These are phyloP conservation scores for Notoglanidium macrostoma DNA, from an alignment of 2,797 vertebrate species.

Conservation along the genomic window DNA sequence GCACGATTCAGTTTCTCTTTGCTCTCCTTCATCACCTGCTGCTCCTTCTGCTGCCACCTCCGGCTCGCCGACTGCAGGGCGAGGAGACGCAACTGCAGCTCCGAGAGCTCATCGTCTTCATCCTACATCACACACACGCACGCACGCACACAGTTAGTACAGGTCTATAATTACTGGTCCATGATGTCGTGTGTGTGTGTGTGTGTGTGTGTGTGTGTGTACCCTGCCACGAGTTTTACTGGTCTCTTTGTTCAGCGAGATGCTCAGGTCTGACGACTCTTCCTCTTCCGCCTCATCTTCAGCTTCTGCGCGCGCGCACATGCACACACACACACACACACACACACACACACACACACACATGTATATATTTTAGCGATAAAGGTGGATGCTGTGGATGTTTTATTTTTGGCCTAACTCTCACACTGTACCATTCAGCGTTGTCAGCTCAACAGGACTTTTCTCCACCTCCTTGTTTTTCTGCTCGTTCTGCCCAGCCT, in stretches of 20 bases:
- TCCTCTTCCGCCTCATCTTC: slow-evolving; percentile 46
- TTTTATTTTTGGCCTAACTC: neutral
- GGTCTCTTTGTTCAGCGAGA: slow-evolving; percentile 55
- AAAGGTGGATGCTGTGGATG: neutral
- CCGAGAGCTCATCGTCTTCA: slow-evolving; percentile 94
- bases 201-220: slow-evolving; percentile 4
- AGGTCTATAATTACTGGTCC: neutral
- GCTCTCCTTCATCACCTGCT: slow-evolving; percentile 95
- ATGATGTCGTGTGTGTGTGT: neutral
- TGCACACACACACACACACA: neutral
- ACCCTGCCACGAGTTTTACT: slow-evolving; percentile 70
- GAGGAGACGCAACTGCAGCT: slow-evolving; percentile 92
- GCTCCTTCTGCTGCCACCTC: slow-evolving; percentile 98
- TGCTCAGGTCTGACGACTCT: slow-evolving; percentile 49
- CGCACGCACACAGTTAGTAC: slow-evolving; percentile 1
- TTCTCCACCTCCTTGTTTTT: slow-evolving; percentile 54
- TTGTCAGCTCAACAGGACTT: neutral
- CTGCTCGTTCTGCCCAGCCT: slow-evolving; percentile 61
- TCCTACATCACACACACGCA: slow-evolving; percentile 63
- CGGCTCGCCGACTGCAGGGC: slow-evolving; percentile 97
- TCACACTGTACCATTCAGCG: slow-evolving; percentile 11
- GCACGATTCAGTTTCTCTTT: slow-evolving; percentile 88
- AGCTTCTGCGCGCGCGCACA: neutral
- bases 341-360: neutral
- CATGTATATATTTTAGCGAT: too few relatives aligned